Percentiles rank a stretch among this genome's conserved stretches.
These are phyloP conservation scores for Apamea epomidion DNA, from an alignment of 2,888 invertebrate genomes.

Conservation along the genomic window DNA sequence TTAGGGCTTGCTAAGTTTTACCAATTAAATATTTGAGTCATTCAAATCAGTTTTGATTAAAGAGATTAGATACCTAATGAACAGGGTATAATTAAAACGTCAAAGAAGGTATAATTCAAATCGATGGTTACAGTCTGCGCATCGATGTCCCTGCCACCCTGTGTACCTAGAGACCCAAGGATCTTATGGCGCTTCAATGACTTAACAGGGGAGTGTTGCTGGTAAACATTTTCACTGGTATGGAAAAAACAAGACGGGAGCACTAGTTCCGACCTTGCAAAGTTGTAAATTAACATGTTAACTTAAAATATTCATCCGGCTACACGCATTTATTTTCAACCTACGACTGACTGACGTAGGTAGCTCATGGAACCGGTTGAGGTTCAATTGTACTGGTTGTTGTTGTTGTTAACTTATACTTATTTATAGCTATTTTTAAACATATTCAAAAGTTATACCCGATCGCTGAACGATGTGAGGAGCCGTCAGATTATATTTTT, in stretches of 20 bases:
- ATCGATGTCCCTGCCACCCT: too few relatives aligned
- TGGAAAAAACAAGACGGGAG: neutral
- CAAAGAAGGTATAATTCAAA: too few relatives aligned
- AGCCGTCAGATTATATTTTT: neutral
- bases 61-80: too few relatives aligned
- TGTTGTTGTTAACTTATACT: neutral
- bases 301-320: neutral
- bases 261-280: neutral
- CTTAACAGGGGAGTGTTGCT: neutral
- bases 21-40: too few relatives aligned
- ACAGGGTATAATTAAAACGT: too few relatives aligned
- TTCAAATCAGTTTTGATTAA: too few relatives aligned
- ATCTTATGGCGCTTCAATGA: neutral
- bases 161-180: neutral
- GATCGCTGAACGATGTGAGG: neutral
- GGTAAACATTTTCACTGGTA: neutral
- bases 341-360: neutral
- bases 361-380: neutral
- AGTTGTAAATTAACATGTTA: neutral
- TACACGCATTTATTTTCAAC: neutral
- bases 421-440: neutral
- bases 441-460: neutral
- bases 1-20: neutral
- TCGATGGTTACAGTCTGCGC: too few relatives aligned
- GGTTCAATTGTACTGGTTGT: neutral